Percentiles rank a stretch among this genome's conserved stretches.
Evolutionary conservation across 2,797 vertebrate species (phyloP).

Genomic region (Channa striata): DNA sequence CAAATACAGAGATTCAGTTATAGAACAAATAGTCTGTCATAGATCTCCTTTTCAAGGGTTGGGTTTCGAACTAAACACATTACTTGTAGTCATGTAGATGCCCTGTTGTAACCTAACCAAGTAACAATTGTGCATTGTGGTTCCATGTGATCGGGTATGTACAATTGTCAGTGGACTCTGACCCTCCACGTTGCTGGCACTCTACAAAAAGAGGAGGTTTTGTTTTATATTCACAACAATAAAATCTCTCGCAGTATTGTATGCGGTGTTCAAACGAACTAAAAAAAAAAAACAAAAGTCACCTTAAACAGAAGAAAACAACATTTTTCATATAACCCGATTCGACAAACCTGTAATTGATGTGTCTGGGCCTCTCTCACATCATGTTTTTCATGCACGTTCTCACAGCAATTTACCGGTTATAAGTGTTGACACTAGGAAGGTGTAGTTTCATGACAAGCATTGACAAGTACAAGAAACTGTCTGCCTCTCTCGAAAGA

Average conservation of each 20-base stretch:
- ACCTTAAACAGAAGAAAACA: not conserved
- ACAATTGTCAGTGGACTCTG: slow-evolving; percentile 72
- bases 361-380: not conserved
- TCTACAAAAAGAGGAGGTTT: slow-evolving; percentile 25
- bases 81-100: not conserved
- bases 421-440: slow-evolving; percentile 14
- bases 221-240: slow-evolving; percentile 24
- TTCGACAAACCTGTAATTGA: not conserved
- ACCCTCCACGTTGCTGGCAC: slow-evolving; percentile 71
- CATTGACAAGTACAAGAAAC: slow-evolving; percentile 41
- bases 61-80: not conserved
- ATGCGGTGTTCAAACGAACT: not conserved
- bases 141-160: slow-evolving; percentile 14
- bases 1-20: not conserved
- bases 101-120: slow-evolving; percentile 8
- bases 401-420: slow-evolving; percentile 4
- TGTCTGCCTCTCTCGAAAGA: slow-evolving; percentile 32
- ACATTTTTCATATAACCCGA: not conserved
- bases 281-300: not conserved
- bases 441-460: slow-evolving; percentile 48
- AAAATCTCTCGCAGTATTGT: slow-evolving; percentile 1
- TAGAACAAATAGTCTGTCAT: not conserved
- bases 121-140: slow-evolving; percentile 16
- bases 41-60: not conserved
- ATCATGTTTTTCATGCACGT: not conserved